phyloP scores from a whole-genome alignment of 2,797 vertebrate species.

The Etheostoma nigrum region DNA sequence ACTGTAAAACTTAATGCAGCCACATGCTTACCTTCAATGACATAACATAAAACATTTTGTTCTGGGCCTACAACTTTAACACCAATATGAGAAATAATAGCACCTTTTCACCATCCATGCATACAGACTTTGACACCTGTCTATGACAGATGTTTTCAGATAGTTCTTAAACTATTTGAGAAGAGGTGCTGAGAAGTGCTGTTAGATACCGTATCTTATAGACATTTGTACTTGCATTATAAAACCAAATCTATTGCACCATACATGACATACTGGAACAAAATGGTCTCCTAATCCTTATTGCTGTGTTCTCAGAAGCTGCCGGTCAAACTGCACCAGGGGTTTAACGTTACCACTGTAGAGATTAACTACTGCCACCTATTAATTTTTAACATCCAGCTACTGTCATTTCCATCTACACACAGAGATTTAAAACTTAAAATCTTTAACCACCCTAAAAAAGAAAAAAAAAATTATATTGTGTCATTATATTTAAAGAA shows the following conservation, averaged over 20 bases:
- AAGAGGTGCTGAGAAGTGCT: background rate
- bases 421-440: background rate
- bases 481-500: background rate
- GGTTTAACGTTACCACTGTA: background rate
- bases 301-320: background rate
- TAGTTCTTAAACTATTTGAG: background rate
- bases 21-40: background rate
- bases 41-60: background rate
- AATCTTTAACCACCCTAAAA: background rate
- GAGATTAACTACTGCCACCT: background rate
- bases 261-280: background rate
- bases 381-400: background rate
- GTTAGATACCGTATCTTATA: background rate
- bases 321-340: background rate
- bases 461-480: background rate
- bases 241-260: conserved; percentile 1
- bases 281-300: background rate
- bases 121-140: too few relatives aligned
- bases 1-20: background rate
- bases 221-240: background rate
- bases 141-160: background rate
- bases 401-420: background rate
- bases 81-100: background rate
- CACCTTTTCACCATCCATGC: too few relatives aligned
- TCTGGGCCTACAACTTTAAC: too few relatives aligned